Conservation (phyloP, 2,888 invertebrate species). For the Elegia similella region DNA sequence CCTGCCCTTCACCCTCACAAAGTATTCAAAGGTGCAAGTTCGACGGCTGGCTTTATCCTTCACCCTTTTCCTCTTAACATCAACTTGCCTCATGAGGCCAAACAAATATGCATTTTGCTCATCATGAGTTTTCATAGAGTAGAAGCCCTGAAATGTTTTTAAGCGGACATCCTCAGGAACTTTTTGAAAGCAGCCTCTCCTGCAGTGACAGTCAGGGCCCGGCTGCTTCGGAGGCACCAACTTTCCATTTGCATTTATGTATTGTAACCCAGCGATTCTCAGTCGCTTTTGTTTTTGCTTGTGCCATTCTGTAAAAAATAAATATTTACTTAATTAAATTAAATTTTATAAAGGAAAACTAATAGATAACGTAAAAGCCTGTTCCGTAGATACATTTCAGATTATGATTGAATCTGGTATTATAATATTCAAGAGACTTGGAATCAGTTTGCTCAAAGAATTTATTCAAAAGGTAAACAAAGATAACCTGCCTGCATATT, state of each 20-base stretch:
- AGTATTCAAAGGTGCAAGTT: constrained; percentile 82
- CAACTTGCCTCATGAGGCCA: constrained; percentile 80
- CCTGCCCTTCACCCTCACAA: constrained; percentile 76
- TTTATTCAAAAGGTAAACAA: too few species aligned
- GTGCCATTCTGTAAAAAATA: constrained; percentile 76
- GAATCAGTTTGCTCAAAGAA: too few species aligned
- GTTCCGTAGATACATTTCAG: too few species aligned
- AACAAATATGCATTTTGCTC: constrained; percentile 82
- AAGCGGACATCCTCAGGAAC: constrained; percentile 73
- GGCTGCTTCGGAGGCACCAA: constrained; percentile 79
- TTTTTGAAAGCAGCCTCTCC: constrained; percentile 75
- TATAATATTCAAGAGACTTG: too few species aligned
- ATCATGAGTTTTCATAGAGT: constrained; percentile 80
- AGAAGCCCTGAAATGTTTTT: constrained; percentile 80
- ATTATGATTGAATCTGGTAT: too few species aligned
- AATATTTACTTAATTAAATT: constrained; percentile 9
- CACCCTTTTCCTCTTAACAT: constrained; percentile 80
- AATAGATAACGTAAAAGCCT: too few species aligned
- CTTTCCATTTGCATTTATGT: constrained; percentile 81
- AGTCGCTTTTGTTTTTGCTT: constrained; percentile 81
- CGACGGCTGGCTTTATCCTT: constrained; percentile 72
- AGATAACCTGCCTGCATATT: too few species aligned
- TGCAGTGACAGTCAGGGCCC: constrained; percentile 78
- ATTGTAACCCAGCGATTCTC: constrained; percentile 78
- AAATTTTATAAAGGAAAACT: too few species aligned